Percentiles rank a stretch among this genome's conserved stretches.
These are phyloP conservation scores for Phthorimaea operculella DNA, from an alignment of 1,140 invertebrate species.

Conservation along the genomic window DNA sequence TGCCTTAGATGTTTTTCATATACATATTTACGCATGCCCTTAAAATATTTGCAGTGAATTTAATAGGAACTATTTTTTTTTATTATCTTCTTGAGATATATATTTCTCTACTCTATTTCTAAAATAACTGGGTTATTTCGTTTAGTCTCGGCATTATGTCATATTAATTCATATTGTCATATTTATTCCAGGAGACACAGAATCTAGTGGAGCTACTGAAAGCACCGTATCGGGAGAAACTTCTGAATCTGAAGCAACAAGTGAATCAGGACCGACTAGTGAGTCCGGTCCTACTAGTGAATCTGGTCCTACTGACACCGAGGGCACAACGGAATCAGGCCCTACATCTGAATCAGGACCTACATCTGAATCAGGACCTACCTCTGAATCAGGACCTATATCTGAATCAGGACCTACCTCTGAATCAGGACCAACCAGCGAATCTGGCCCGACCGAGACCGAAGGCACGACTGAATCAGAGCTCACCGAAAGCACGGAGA, in stretches of 20 bases:
- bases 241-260: background rate
- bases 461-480: conserved; percentile 3
- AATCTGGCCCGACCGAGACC: conserved; percentile 14
- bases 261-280: background rate
- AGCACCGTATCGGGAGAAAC: conserved; percentile 3
- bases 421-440: conserved; percentile 2
- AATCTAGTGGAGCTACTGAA: conserved; percentile 3
- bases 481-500: background rate
- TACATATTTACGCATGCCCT: no score
- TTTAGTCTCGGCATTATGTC: no score
- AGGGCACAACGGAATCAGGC: conserved; percentile 13
- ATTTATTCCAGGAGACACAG: conserved; percentile 4
- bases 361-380: background rate
- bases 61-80: no score
- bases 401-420: conserved; percentile 11
- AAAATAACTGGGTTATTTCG: no score
- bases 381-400: conserved; percentile 7
- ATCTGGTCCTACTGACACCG: conserved; percentile 12
- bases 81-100: no score
- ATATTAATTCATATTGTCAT: no score
- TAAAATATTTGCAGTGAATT: no score
- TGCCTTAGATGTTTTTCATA: no score
- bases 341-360: background rate
- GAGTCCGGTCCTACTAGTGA: conserved; percentile 4
- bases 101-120: no score